phyloP scores from a whole-genome alignment of 2,113 vertebrate species.

The Amphiprion percula region DNA sequence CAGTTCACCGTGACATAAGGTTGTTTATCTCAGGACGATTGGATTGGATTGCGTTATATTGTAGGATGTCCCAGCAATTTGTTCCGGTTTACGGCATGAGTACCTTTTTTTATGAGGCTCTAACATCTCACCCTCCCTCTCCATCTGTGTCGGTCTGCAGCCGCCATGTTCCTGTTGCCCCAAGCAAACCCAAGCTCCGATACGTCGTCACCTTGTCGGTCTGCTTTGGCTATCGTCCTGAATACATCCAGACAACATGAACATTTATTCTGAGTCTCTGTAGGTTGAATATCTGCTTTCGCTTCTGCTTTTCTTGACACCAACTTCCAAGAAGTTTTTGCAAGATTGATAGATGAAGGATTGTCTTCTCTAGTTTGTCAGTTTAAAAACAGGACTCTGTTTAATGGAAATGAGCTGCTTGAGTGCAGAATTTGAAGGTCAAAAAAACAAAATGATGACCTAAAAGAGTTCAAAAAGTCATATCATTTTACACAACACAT shows the following conservation, averaged over 20 bases:
- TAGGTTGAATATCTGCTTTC: not conserved
- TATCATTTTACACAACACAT: not conserved
- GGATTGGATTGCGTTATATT: slow-evolving; percentile 5
- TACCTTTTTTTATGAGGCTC: slow-evolving; percentile 33
- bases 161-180: not conserved
- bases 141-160: slow-evolving; percentile 22
- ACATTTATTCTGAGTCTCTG: not conserved
- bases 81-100: slow-evolving; percentile 18
- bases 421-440: not conserved
- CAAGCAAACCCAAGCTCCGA: not conserved
- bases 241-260: not conserved
- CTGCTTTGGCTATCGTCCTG: not conserved
- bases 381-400: no score
- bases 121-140: slow-evolving; percentile 27
- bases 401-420: not conserved
- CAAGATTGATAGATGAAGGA: not conserved
- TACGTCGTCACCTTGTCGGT: not conserved
- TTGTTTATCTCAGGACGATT: slow-evolving; percentile 20
- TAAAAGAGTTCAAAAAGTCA: not conserved
- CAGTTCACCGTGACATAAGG: slow-evolving; percentile 3
- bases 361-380: not conserved
- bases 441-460: not conserved
- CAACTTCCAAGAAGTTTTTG: not conserved
- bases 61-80: slow-evolving; percentile 37
- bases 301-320: not conserved